These are phyloP conservation scores for Atherinomorus stipes DNA, from an alignment of 2,113 vertebrate species.

Conservation along the genomic window DNA sequence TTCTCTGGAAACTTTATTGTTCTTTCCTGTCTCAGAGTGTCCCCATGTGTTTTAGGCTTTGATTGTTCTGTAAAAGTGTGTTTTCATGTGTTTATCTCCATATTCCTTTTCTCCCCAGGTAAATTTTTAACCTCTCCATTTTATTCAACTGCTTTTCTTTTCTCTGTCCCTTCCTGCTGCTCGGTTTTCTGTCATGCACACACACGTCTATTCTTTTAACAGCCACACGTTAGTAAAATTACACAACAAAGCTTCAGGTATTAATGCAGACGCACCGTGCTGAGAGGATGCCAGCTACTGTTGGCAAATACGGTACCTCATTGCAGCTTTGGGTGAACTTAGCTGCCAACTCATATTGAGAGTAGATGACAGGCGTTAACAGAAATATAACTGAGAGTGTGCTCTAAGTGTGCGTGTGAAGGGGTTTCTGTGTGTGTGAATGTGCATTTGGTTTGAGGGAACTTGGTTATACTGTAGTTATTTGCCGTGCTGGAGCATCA, in stretches of 20 bases:
- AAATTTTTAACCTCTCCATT: too few species aligned
- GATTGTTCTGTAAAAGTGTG: background rate
- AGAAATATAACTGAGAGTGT: conserved; percentile 4
- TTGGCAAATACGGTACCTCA: conserved; percentile 4
- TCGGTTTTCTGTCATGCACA: background rate
- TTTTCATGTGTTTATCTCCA: too few species aligned
- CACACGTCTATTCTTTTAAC: background rate
- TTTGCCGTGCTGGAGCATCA: conserved; percentile 26
- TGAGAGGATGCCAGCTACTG: conserved; percentile 14
- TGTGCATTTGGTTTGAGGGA: conserved; percentile 3
- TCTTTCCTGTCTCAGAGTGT: conserved; percentile 19
- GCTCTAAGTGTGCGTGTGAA: background rate
- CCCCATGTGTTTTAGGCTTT: background rate
- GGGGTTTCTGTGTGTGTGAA: background rate
- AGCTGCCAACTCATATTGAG: conserved; percentile 49
- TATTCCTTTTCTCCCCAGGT: too few species aligned
- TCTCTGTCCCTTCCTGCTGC: background rate
- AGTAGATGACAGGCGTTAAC: conserved; percentile 35
- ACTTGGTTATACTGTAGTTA: conserved; percentile 16
- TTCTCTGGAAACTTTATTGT: background rate
- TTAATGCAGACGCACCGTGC: conserved; percentile 6
- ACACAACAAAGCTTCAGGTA: conserved; percentile 1
- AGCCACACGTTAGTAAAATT: background rate
- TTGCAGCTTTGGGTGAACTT: conserved; percentile 30
- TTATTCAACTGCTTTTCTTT: background rate